These are phyloP conservation scores for Andrena bucephala DNA, from an alignment of 2,888 invertebrate genomes.

Conservation along the genomic window DNA sequence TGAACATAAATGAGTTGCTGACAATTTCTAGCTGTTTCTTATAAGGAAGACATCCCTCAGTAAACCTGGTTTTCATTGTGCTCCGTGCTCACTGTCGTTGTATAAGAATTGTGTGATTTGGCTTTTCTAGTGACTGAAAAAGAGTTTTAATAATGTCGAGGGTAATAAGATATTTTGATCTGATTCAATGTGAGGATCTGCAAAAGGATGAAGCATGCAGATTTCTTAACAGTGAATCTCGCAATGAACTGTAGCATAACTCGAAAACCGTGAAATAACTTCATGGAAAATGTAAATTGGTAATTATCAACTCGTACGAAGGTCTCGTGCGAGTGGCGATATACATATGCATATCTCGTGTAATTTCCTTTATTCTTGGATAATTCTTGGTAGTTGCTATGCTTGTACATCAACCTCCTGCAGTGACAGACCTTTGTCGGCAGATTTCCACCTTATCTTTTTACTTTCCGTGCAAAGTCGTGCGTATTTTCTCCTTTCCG, in stretches of 20 bases:
- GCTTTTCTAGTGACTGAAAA: too few species aligned
- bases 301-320: conserved; percentile 15
- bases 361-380: background rate
- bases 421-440: conserved; percentile 13
- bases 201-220: background rate
- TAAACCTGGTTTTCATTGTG: background rate
- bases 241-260: background rate
- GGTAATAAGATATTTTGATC: too few species aligned
- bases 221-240: too few species aligned
- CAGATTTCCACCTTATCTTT: conserved; percentile 9
- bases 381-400: background rate
- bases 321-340: background rate
- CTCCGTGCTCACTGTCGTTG: background rate
- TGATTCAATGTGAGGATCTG: too few species aligned
- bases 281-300: background rate
- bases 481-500: background rate
- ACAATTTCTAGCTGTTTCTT: conserved; percentile 18
- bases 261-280: background rate
- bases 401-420: background rate
- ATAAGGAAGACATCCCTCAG: background rate
- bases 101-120: background rate
- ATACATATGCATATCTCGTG: background rate
- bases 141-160: too few species aligned
- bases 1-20: conserved; percentile 10
- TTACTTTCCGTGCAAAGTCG: background rate